phyloP scores from a whole-genome alignment of 2,113 vertebrate species.

The Astatotilapia flaviijosephi region DNA sequence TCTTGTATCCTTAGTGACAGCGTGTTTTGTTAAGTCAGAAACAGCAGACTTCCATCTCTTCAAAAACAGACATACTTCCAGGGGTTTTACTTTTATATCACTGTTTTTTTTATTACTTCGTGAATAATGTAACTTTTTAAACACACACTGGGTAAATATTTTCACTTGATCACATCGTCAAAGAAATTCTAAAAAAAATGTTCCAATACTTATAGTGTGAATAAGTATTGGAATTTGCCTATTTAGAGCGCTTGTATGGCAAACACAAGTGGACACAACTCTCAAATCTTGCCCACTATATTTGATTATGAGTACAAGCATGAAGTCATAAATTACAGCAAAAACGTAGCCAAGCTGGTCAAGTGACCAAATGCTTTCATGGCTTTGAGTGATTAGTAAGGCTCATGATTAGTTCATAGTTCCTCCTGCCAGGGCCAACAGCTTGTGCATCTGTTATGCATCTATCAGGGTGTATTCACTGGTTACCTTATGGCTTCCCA shows the following conservation, averaged over 20 bases:
- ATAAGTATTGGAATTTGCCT: background rate
- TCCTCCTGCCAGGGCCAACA: background rate
- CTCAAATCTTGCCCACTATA: background rate
- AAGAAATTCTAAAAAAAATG: background rate
- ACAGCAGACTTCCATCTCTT: background rate
- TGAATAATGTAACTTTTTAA: background rate
- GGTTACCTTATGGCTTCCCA: background rate
- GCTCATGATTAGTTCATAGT: background rate
- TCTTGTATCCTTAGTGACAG: constrained; percentile 37
- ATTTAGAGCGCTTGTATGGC: background rate
- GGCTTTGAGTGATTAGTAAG: background rate
- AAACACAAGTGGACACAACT: background rate
- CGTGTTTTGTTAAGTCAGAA: constrained; percentile 32
- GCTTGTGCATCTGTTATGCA: background rate
- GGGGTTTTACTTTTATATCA: background rate
- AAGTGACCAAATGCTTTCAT: background rate
- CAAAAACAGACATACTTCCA: background rate
- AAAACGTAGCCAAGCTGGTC: background rate
- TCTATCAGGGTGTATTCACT: background rate
- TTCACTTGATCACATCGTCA: rapidly evolving
- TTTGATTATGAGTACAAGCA: background rate
- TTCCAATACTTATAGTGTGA: background rate
- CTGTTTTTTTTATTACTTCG: background rate
- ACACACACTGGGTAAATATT: background rate
- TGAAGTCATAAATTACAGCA: background rate